These are phyloP conservation scores for Strigamia transsilvanica DNA, from an alignment of 2,888 invertebrate species.

Conservation along the genomic window DNA sequence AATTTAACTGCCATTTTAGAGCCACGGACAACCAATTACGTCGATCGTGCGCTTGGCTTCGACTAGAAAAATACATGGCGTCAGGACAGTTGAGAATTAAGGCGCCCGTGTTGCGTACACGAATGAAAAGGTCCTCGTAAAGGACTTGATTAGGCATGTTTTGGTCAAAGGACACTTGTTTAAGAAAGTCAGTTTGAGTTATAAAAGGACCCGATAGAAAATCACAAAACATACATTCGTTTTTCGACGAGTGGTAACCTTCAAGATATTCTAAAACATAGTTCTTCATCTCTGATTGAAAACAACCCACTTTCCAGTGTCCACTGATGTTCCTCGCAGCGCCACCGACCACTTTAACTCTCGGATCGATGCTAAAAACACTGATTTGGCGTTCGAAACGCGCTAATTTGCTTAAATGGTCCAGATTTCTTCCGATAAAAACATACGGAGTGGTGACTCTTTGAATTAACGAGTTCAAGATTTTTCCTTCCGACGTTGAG, in stretches of 20 bases:
- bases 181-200: conserved; percentile 57
- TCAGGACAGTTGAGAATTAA: conserved; percentile 61
- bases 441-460: conserved; percentile 51
- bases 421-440: conserved; percentile 41
- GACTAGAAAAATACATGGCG: conserved; percentile 60
- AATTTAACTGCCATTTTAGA: background rate
- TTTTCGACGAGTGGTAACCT: conserved; percentile 58
- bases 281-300: conserved; percentile 60
- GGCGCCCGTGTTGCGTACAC: conserved; percentile 56
- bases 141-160: conserved; percentile 57
- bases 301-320: conserved; percentile 61
- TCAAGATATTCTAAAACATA: conserved; percentile 59
- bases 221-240: conserved; percentile 52
- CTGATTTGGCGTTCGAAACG: conserved; percentile 60
- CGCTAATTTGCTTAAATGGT: conserved; percentile 50
- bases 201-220: conserved; percentile 13
- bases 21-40: background rate
- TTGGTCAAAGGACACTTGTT: conserved; percentile 57
- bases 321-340: conserved; percentile 57
- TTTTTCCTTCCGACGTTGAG: background rate
- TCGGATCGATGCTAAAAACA: conserved; percentile 57
- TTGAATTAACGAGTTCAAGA: background rate
- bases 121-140: conserved; percentile 61
- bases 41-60: background rate
- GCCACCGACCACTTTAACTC: conserved; percentile 57